Base-by-base conservation (phyloP, 2,797 vertebrate genomes). In the Malurus leucopterus region DNA sequence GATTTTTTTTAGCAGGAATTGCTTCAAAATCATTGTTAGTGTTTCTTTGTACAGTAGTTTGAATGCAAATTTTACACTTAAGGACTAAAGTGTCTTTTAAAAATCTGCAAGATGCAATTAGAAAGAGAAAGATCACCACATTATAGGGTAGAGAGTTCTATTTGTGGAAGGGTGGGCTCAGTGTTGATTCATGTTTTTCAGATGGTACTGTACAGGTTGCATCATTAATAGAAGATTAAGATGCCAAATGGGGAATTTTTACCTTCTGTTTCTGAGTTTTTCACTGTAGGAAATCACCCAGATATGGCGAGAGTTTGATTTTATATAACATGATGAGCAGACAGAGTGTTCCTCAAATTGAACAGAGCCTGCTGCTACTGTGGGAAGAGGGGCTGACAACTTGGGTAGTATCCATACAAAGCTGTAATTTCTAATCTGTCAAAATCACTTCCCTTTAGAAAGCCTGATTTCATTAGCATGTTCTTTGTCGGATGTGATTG, bases 381-480 rank as follows among this genome's bases (percentile, higher is more conserved):
- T 84, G 86, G 90, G 92, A 95, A 93, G 93, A 96, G 80, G 86
- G 90, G 82, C 92, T 96, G 96, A 94, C 93, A 97, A 89, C 86
- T 93, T 92, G 94, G 90, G 95, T 94, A 96, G 94, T 94, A 95
- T 92, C 92, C 95, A 96, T 92, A 94, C 89, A 93, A 93, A 95
- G 87, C 92, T 94, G 93, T 95, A 95, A 93, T 97, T 96, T 97
- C 95, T 96, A 92, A 96, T 96, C 95, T 97, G 96, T 97, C 96
- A 97, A 92, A 96, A 96, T 94, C 91, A 94, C 91, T 95, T 97
- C 92, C 91, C 84, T 94, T 96, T 95, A 95, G 95, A 96, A 97
- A 89, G 63, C 34, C 91, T 96, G 94, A 96, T 96, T 97, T 92
- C 95, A 96, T 97, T 96, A 97, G 71, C 95, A 96, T 95, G 88